Percentiles rank a stretch among this genome's conserved stretches.
These are phyloP conservation scores for Geophilus truncorum DNA, from an alignment of 2,888 invertebrate species.

Conservation along the genomic window DNA sequence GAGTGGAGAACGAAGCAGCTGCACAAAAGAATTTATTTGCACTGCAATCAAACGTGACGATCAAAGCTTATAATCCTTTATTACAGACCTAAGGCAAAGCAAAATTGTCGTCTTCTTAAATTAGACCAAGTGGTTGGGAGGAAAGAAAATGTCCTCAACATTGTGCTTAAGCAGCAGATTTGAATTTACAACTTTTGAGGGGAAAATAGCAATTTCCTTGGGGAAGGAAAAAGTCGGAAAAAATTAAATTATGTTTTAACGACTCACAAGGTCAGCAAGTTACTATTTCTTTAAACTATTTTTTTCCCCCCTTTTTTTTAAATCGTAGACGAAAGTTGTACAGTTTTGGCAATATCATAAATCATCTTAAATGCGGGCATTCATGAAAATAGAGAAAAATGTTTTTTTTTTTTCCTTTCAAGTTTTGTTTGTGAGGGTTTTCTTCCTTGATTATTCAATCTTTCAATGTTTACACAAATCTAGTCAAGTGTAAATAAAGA, in stretches of 20 bases:
- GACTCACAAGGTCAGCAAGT: neutral
- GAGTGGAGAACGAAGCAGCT: neutral
- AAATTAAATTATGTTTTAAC: neutral
- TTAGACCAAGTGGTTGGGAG: neutral
- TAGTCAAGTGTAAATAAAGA: too few relatives aligned
- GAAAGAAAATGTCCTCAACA: neutral
- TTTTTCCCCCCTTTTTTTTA: too few relatives aligned
- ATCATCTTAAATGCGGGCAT: too few relatives aligned
- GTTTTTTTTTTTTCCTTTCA: too few relatives aligned
- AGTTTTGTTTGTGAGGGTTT: too few relatives aligned
- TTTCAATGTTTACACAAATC: too few relatives aligned
- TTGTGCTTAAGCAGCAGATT: slow-evolving; percentile 10
- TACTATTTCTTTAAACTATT: neutral
- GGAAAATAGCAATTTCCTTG: neutral
- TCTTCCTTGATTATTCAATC: too few relatives aligned
- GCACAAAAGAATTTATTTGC: slow-evolving; percentile 19
- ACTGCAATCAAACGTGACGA: neutral
- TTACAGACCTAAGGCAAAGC: neutral
- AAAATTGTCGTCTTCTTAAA: neutral
- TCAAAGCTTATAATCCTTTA: slow-evolving; percentile 23
- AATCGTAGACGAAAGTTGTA: too few relatives aligned
- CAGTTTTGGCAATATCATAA: too few relatives aligned
- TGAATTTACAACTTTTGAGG: neutral
- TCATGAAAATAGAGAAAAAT: too few relatives aligned
- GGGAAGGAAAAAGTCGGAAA: neutral